Conservation (phyloP, 2,888 invertebrate species). For the Hyles lineata region DNA sequence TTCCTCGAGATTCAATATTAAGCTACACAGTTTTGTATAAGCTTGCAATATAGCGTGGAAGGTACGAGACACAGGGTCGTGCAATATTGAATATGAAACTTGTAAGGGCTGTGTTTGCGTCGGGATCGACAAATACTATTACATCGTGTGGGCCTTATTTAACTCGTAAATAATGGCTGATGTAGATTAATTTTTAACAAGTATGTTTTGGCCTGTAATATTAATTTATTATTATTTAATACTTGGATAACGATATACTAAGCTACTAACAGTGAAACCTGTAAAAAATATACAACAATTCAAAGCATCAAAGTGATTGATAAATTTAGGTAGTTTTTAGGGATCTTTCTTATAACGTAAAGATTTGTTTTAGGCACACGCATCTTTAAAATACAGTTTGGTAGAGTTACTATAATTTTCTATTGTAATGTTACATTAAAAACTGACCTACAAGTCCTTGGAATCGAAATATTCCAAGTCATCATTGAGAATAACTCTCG, state of each 20-base stretch:
- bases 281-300: no score
- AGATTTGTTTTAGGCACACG: no score
- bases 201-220: not conserved
- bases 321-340: no score
- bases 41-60: conserved; percentile 31
- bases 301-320: no score
- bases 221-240: not conserved
- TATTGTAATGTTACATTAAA: no score
- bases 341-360: no score
- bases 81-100: conserved; percentile 56
- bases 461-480: not conserved
- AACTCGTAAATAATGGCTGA: not conserved
- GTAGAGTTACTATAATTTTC: no score
- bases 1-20: conserved; percentile 22
- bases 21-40: conserved; percentile 19
- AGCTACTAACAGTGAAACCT: no score
- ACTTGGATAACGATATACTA: no score
- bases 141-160: not conserved
- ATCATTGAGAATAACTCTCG: not conserved
- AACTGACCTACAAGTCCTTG: not conserved
- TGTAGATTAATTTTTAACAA: not conserved
- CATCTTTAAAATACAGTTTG: no score
- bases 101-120: conserved; percentile 30
- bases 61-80: conserved; percentile 45
- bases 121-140: conserved; percentile 33